These are phyloP conservation scores for Gambusia holbrooki DNA, from an alignment of 2,113 vertebrate species.

Conservation along the genomic window DNA sequence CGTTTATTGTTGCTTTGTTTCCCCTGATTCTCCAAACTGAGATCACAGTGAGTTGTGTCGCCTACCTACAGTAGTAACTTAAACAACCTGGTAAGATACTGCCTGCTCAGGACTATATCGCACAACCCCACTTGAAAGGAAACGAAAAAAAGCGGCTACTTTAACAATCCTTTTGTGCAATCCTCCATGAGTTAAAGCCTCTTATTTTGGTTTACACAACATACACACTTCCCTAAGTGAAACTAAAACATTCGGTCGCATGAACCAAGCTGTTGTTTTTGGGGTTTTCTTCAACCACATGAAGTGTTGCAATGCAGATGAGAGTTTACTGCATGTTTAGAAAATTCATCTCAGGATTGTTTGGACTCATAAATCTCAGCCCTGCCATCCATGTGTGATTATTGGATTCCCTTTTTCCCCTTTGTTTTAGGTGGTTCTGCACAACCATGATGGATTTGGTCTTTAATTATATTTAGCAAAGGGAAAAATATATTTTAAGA, in stretches of 20 bases:
- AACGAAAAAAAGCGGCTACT: background rate
- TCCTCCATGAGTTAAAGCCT: constrained; percentile 8
- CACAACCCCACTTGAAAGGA: background rate
- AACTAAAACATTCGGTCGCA: constrained; percentile 30
- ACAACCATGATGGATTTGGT: background rate
- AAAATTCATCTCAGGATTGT: constrained; percentile 20
- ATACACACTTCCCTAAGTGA: constrained; percentile 22
- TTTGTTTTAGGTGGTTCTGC: background rate
- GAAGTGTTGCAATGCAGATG: constrained; percentile 30
- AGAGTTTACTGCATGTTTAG: constrained; percentile 32
- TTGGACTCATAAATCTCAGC: background rate
- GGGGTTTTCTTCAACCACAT: constrained; percentile 26
- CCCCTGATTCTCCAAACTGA: background rate
- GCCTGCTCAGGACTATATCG: background rate
- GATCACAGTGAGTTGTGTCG: background rate
- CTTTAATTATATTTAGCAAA: background rate
- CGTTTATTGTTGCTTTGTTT: background rate
- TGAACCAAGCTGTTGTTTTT: constrained; percentile 43
- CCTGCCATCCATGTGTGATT: background rate
- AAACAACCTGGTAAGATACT: background rate
- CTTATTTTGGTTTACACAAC: constrained; percentile 28
- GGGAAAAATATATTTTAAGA: background rate
- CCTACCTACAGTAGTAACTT: background rate
- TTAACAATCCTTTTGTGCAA: background rate
- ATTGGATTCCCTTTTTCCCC: background rate